These are phyloP conservation scores for Prunella strophiata DNA, from an alignment of 2,797 vertebrate genomes.

Conservation along the genomic window DNA sequence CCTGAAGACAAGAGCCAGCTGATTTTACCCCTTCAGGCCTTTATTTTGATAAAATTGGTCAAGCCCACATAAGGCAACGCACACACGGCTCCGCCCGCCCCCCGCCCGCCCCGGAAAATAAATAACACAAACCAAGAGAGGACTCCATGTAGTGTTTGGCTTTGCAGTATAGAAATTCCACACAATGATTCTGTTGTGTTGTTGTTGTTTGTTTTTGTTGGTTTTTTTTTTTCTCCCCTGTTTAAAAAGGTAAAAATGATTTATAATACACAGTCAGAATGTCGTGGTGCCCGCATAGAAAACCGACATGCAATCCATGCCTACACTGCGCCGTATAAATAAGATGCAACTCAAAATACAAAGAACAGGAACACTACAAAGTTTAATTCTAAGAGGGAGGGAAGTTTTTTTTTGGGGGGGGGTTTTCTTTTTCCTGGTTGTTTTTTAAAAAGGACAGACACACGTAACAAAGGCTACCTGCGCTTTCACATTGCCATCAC, in stretches of 20 bases:
- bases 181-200: slow-evolving; percentile 29
- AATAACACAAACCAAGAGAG: slow-evolving; percentile 67
- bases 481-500: slow-evolving; percentile 66
- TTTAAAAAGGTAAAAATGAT: slow-evolving; percentile 76
- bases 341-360: slow-evolving; percentile 70
- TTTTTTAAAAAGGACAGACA: slow-evolving; percentile 50
- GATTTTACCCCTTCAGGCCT: slow-evolving; percentile 44
- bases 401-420: neutral
- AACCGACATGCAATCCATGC: slow-evolving; percentile 71
- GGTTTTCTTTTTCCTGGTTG: neutral
- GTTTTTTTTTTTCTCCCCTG: neutral
- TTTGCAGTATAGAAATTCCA: slow-evolving; percentile 69
- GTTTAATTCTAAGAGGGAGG: neutral
- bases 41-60: slow-evolving; percentile 69
- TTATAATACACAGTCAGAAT: slow-evolving; percentile 68
- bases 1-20: neutral
- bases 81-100: slow-evolving; percentile 52
- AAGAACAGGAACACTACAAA: slow-evolving; percentile 67
- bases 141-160: slow-evolving; percentile 69
- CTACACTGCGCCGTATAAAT: slow-evolving; percentile 67
- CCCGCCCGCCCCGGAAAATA: slow-evolving; percentile 35
- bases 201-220: neutral
- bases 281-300: slow-evolving; percentile 67
- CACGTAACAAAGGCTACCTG: slow-evolving; percentile 50
- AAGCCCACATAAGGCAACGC: slow-evolving; percentile 68